phyloP scores from a whole-genome alignment of 2,888 invertebrate genomes.

The Hyposoter dolosus region DNA sequence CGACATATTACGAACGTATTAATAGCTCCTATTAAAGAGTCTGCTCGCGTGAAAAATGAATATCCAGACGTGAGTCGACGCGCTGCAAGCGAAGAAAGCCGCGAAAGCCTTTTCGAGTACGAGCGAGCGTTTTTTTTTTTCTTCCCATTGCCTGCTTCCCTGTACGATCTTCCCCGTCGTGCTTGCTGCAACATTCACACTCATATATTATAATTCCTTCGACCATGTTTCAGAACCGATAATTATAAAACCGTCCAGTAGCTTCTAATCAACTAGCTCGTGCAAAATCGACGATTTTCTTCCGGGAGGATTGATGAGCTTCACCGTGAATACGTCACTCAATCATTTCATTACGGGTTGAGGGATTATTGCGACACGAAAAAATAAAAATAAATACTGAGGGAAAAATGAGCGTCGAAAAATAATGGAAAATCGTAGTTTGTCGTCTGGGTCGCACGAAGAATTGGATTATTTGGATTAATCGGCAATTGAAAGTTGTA shows the following conservation, averaged over 20 bases:
- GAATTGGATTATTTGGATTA: no score
- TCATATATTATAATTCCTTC: not conserved
- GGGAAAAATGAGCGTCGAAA: not conserved
- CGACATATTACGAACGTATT: slow-evolving; percentile 81
- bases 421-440: not conserved
- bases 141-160: not conserved
- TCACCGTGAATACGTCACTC: not conserved
- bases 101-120: not conserved
- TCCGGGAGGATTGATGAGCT: not conserved
- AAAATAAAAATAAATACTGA: not conserved
- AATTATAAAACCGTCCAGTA: slow-evolving; percentile 1
- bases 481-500: not conserved
- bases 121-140: not conserved
- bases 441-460: not conserved
- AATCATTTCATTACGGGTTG: not conserved
- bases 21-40: slow-evolving; percentile 82
- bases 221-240: not conserved
- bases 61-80: slow-evolving; percentile 65
- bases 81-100: not conserved
- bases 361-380: not conserved
- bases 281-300: not conserved
- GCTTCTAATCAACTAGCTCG: not conserved
- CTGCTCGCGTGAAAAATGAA: slow-evolving; percentile 82
- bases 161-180: not conserved
- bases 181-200: not conserved